Evolutionary conservation across 2,113 vertebrate species (phyloP), one percentile per base, ranked within the genome.

Genomic region (Prolemur simus): DNA sequence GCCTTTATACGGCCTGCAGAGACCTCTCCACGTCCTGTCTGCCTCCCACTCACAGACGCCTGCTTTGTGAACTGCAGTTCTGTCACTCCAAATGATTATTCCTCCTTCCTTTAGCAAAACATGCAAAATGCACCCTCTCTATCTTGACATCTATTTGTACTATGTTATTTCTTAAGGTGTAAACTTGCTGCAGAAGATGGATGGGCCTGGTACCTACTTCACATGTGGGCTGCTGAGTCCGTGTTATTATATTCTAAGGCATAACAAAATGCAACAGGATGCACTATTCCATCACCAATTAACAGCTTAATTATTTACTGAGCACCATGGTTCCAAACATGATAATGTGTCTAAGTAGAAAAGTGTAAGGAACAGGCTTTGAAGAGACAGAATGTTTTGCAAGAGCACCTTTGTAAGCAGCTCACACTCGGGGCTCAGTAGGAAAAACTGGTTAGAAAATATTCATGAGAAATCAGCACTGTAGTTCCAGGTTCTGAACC

Each of bases 1-100:
- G 6, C 6, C 9, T 86, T 87, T 45, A 23, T 17, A 17, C 42
- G 14, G 39, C 60, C 34, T 52, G 37, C 69, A 37, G 77, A 56
- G 83, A 34, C 13, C 32, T 2, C 1, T 5, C 52, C 6, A 2
- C 0, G 2, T 56, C 54, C 45, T 8, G 27, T 7, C 6, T 3
- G 0, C 45, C 6, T 64, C 54, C 69, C 49, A n/a, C 6, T 11
- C 27, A 17, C 32, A 71, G 81, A n/a, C 8, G 18, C 32, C 54
- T 45, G n/a, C 8, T 56, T 29, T 17, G 21, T 8, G 21, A 78
- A 77, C 27, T 77, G 6, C 23, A 12, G 0, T 17, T 77, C 29
- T 0, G 9, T 42, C 34, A 2, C 39, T 56, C 56, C 29, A 71
- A 6, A n/a, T 8, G 27, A 18, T 45, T 34, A 63, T 27, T 68